A percentile compares a stretch with the other conserved stretches of the same genome.
Evolutionary conservation across 2,797 vertebrate species (phyloP).

Genomic region (Micrastur ruficollis): DNA sequence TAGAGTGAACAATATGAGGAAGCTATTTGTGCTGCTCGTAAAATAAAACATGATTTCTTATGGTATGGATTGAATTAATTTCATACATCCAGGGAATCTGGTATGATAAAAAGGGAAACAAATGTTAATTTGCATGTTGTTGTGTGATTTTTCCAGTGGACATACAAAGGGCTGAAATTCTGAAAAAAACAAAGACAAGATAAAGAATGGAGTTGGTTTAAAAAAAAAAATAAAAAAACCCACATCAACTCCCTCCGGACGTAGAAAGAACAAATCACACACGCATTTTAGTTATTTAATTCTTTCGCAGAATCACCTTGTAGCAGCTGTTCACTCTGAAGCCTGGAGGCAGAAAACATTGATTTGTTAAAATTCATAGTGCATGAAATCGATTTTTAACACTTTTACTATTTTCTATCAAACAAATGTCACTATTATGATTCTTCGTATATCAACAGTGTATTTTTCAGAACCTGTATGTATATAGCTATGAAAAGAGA

Average conservation of each 20-base stretch:
- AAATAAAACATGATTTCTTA: background rate
- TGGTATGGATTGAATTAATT: background rate
- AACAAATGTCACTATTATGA: background rate
- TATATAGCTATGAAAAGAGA: background rate
- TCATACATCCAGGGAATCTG: background rate
- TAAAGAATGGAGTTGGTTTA: background rate
- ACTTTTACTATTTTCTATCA: background rate
- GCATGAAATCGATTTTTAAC: background rate
- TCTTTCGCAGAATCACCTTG: background rate
- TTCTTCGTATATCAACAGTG: background rate
- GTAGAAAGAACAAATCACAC: background rate
- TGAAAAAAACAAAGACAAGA: background rate
- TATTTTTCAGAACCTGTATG: background rate
- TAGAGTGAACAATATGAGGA: background rate
- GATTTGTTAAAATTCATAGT: constrained; percentile 21
- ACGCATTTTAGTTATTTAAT: background rate
- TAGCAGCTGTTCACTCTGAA: background rate
- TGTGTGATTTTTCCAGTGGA: background rate
- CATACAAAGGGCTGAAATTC: background rate
- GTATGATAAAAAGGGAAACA: background rate
- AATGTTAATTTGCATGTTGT: background rate
- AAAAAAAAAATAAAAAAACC: background rate
- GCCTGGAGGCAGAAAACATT: background rate
- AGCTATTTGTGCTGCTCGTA: background rate
- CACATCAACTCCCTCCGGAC: background rate